Evolutionary conservation across 2,888 invertebrate species (phyloP).

Genomic region (Epirrhoe alternata): DNA sequence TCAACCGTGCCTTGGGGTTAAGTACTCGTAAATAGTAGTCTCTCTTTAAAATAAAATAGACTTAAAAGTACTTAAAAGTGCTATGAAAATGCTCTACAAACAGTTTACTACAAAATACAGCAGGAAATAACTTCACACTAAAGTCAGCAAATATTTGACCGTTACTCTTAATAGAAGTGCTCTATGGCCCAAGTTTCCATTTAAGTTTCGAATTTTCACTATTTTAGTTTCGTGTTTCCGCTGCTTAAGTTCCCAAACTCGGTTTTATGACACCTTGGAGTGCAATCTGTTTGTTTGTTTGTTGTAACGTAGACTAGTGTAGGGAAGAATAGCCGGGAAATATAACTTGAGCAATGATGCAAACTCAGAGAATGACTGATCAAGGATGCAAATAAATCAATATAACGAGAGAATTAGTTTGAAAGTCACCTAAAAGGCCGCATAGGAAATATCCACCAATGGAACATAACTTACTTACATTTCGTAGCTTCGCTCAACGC

Average conservation of each 20-base stretch:
- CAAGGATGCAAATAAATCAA: too few species aligned
- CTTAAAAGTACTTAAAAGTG: neutral
- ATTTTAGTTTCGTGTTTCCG: conserved; percentile 12
- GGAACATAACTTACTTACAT: too few species aligned
- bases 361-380: too few species aligned
- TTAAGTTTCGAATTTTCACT: conserved; percentile 21
- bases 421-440: too few species aligned
- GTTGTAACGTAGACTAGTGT: conserved; percentile 6
- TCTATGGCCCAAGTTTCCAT: conserved; percentile 8
- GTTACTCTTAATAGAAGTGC: neutral
- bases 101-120: neutral
- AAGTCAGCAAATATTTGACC: conserved; percentile 1
- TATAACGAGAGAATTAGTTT: too few species aligned
- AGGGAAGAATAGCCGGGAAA: conserved; percentile 3
- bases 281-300: conserved; percentile 26
- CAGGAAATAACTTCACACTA: neutral
- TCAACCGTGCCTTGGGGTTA: too few species aligned
- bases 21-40: too few species aligned
- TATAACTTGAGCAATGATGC: neutral
- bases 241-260: conserved; percentile 19
- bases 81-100: neutral
- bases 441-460: too few species aligned
- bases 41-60: neutral
- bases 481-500: too few species aligned
- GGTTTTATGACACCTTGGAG: conserved; percentile 28